phyloP scores from a whole-genome alignment of 2,797 vertebrate genomes.

The Dendrocincla tyrannina region DNA sequence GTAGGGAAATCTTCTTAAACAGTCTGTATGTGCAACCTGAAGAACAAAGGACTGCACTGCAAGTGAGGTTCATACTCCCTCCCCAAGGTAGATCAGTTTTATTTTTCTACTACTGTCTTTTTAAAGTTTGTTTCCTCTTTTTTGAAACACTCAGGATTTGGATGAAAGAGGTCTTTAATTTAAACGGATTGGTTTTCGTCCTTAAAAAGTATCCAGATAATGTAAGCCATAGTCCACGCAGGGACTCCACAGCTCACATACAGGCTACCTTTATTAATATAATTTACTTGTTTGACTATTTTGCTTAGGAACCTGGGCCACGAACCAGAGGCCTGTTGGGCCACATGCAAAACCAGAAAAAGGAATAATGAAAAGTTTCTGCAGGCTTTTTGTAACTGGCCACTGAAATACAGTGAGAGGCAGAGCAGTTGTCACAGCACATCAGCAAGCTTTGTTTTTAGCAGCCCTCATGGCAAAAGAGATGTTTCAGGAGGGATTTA shows the following conservation, averaged over 20 bases:
- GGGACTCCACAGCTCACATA: neutral
- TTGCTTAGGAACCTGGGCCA: neutral
- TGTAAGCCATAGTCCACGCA: rapidly evolving
- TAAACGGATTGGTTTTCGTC: neutral
- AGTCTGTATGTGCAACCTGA: neutral
- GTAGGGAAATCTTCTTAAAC: neutral
- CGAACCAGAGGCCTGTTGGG: neutral
- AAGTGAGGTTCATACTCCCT: neutral
- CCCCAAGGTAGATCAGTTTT: neutral
- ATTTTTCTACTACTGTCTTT: neutral
- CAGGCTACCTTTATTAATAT: neutral
- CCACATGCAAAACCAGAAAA: neutral
- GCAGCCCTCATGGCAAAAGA: neutral
- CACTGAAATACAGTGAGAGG: neutral
- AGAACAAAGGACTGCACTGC: neutral
- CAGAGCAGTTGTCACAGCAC: neutral
- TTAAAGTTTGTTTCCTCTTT: neutral
- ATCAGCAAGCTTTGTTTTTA: neutral
- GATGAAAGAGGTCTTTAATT: neutral
- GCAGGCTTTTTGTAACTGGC: neutral
- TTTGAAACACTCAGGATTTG: neutral
- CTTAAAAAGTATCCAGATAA: neutral
- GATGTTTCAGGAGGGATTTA: conserved; percentile 1
- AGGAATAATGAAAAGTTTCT: neutral
- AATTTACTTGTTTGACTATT: neutral